A percentile compares a stretch with the other conserved stretches of the same genome.
phyloP scores from a whole-genome alignment of 2,113 vertebrate genomes.

The Furnarius figulus region DNA sequence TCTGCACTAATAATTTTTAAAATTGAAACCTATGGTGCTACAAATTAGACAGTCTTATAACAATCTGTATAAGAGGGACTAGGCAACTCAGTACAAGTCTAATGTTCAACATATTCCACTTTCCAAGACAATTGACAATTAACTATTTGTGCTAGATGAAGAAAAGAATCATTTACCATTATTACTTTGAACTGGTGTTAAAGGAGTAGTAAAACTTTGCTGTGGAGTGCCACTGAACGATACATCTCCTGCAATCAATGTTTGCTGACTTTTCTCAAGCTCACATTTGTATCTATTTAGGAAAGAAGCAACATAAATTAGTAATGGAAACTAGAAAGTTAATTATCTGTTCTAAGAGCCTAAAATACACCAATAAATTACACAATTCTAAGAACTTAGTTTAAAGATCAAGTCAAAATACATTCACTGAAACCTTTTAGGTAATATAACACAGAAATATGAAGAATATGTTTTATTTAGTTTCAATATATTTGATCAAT shows the following conservation, averaged over 20 bases:
- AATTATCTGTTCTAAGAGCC: neutral
- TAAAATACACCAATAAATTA: neutral
- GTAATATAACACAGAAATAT: neutral
- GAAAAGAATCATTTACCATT: conserved; percentile 72
- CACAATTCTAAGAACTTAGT: neutral
- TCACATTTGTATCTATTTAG: conserved; percentile 85
- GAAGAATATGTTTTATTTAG: neutral
- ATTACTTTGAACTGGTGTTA: conserved; percentile 71
- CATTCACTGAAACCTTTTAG: neutral
- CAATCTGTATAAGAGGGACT: neutral
- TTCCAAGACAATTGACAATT: neutral
- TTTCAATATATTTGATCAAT: neutral
- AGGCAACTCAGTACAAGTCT: neutral
- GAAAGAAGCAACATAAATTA: neutral
- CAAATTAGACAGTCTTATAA: neutral
- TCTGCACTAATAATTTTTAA: neutral
- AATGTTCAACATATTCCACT: neutral
- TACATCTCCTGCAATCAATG: conserved; percentile 58
- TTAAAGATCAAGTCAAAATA: neutral
- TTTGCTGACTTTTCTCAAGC: conserved; percentile 82
- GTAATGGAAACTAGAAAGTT: neutral
- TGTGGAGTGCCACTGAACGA: conserved; percentile 80
- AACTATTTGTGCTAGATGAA: neutral
- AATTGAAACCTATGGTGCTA: neutral
- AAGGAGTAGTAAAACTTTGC: conserved; percentile 70